These are phyloP conservation scores for Cherax destructor DNA, from an alignment of 1,140 invertebrate genomes.

Conservation along the genomic window DNA sequence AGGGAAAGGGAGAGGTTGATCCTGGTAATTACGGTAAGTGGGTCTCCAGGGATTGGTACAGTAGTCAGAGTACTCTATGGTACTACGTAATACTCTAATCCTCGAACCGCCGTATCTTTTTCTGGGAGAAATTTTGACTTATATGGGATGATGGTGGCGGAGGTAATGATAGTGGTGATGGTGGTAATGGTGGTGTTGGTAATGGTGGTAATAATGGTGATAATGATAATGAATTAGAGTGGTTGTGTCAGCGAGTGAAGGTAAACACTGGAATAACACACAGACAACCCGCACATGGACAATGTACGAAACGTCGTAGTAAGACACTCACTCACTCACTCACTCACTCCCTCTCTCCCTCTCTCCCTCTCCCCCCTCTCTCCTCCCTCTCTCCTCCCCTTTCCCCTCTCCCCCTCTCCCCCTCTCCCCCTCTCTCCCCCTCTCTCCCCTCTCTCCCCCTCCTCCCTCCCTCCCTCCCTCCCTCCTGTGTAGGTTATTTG, in stretches of 20 bases:
- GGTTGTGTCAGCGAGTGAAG: background rate
- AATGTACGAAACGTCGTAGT: too few relatives aligned
- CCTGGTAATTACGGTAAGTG: conserved; percentile 36
- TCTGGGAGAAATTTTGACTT: background rate
- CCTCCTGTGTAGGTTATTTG: too few relatives aligned
- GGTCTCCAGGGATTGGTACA: background rate
- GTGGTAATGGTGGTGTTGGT: background rate
- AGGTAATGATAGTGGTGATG: background rate
- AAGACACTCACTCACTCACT: too few relatives aligned
- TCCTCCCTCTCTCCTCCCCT: too few relatives aligned
- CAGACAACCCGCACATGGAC: too few relatives aligned
- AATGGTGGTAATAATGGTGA: background rate
- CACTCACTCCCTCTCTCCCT: too few relatives aligned
- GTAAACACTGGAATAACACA: too few relatives aligned
- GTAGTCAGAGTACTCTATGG: background rate
- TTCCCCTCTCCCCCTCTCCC: too few relatives aligned
- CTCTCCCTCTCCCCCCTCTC: too few relatives aligned
- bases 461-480: too few relatives aligned
- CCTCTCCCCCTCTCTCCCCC: too few relatives aligned
- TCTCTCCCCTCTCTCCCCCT: too few relatives aligned
- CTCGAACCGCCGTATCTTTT: background rate
- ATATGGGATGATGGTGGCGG: background rate
- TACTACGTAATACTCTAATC: background rate
- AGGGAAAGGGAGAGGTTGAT: conserved; percentile 3
- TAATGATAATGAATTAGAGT: background rate